phyloP scores from a whole-genome alignment of 1,140 invertebrate species.

The Spodoptera frugiperda region DNA sequence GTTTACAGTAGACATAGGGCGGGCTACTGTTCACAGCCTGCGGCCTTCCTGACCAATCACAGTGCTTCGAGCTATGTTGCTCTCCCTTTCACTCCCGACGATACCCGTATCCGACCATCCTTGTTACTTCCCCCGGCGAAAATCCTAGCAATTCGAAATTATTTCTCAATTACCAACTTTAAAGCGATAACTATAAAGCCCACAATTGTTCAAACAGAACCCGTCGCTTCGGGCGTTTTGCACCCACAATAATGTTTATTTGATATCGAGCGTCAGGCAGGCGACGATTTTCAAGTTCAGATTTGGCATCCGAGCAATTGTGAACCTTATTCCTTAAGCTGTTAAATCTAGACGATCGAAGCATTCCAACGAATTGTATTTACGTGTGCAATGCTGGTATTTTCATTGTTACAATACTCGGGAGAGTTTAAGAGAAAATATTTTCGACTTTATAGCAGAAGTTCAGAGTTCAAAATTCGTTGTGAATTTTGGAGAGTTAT shows the following conservation, averaged over 20 bases:
- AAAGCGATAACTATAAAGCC: slow-evolving; percentile 52
- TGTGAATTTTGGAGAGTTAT: slow-evolving; percentile 50
- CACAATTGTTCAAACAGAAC: slow-evolving; percentile 53
- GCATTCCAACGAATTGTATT: slow-evolving; percentile 77
- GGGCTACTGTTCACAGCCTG: slow-evolving; percentile 86
- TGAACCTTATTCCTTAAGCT: slow-evolving; percentile 72
- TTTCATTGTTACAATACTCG: slow-evolving; percentile 83
- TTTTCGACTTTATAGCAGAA: slow-evolving; percentile 50
- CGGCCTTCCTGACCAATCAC: slow-evolving; percentile 86
- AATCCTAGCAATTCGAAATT: slow-evolving; percentile 76
- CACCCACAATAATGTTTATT: slow-evolving; percentile 76
- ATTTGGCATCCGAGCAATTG: slow-evolving; percentile 77
- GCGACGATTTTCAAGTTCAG: slow-evolving; percentile 86
- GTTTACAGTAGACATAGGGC: slow-evolving; percentile 86
- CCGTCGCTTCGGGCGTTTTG: slow-evolving; percentile 72
- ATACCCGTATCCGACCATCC: slow-evolving; percentile 67
- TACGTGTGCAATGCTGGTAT: slow-evolving; percentile 83
- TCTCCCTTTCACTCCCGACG: slow-evolving; percentile 61
- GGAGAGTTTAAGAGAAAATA: slow-evolving; percentile 39
- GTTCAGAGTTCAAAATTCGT: slow-evolving; percentile 52
- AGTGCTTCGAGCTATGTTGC: slow-evolving; percentile 84
- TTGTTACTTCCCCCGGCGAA: slow-evolving; percentile 81
- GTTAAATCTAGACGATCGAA: slow-evolving; percentile 71
- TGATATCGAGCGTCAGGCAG: slow-evolving; percentile 85
- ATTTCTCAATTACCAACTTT: slow-evolving; percentile 61